Conservation (phyloP, 2,888 invertebrate species). For the Lymantria monacha region DNA sequence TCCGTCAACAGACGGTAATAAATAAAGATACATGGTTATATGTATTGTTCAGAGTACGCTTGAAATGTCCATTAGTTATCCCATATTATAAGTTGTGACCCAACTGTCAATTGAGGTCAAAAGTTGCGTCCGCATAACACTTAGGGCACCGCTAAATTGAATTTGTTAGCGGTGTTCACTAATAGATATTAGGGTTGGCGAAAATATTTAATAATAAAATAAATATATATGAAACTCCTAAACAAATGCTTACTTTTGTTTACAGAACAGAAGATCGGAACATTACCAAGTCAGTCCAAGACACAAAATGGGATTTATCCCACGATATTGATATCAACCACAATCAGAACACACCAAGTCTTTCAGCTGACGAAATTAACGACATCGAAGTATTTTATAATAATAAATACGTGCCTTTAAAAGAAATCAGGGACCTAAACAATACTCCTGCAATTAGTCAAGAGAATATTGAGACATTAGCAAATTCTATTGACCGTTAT, state of each 20-base stretch:
- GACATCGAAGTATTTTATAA: conserved; percentile 54
- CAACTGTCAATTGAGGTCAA: not conserved
- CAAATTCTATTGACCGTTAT: conserved; percentile 20
- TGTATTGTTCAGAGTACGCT: too few species aligned
- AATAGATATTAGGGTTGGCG: too few species aligned
- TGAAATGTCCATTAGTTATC: not conserved
- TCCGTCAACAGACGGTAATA: not conserved
- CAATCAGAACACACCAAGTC: conserved; percentile 39
- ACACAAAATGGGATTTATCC: conserved; percentile 58
- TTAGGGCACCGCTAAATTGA: not conserved
- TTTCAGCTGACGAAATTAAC: conserved; percentile 45
- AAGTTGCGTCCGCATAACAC: not conserved
- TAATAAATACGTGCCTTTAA: conserved; percentile 49
- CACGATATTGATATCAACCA: conserved; percentile 69
- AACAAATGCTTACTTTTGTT: too few species aligned
- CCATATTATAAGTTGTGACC: not conserved
- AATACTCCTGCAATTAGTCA: not conserved
- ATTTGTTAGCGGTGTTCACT: not conserved
- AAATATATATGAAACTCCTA: too few species aligned
- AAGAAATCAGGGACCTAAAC: conserved; percentile 24
- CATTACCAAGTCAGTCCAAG: not conserved
- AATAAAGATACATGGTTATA: too few species aligned
- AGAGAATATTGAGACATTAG: conserved; percentile 12
- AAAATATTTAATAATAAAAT: too few species aligned
- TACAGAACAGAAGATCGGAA: conserved; percentile 13